Evolutionary conservation across 2,888 invertebrate genomes (phyloP), one percentile per base, ranked within the genome.

Genomic region (Caenorhabditis plicata): DNA sequence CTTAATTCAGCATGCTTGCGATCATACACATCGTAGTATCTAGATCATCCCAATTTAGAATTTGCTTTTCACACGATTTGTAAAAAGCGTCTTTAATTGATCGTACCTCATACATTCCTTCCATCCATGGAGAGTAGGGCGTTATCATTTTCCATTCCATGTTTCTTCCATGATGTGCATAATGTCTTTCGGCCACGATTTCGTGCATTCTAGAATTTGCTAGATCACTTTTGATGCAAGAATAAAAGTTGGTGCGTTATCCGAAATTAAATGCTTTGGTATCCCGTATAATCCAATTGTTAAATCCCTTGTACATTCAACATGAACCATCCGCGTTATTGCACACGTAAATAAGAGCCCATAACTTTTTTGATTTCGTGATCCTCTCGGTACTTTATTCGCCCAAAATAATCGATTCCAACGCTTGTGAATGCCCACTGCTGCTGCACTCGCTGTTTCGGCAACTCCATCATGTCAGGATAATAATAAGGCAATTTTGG

Each of bases 161-260:
- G 20, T 17, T 35, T 9, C 15, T 33, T 17, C 9, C 15, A 17
- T n/a, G 33, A 33, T 9, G 15, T 33, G n/a, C n/a, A n/a, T n/a
- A n/a, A n/a, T n/a, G n/a, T n/a, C n/a, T n/a, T n/a, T n/a, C n/a
- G n/a, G n/a, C n/a, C n/a, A n/a, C n/a, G n/a, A n/a, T n/a, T n/a
- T n/a, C n/a, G n/a, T n/a, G n/a, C n/a, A n/a, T n/a, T n/a, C n/a
- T n/a, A n/a, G n/a, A n/a, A n/a, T 17, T 33, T 49, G 48, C 13
- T 36, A 2, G 1, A 50, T 3, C 4, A 58, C 42, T 62, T 78
- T 82, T 2, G 66, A 58, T 0, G 78, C 62, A 1, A 82, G 78
- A 1, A 74, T 61, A 60, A 84, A 83, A 57, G 82, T 82, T 0
- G 77, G 77, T 0, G 81, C 73, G 4, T 73, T 63, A 8, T 40